Conservation (phyloP, 2,888 invertebrate species). For the Mesorhabditis spiculigera region DNA sequence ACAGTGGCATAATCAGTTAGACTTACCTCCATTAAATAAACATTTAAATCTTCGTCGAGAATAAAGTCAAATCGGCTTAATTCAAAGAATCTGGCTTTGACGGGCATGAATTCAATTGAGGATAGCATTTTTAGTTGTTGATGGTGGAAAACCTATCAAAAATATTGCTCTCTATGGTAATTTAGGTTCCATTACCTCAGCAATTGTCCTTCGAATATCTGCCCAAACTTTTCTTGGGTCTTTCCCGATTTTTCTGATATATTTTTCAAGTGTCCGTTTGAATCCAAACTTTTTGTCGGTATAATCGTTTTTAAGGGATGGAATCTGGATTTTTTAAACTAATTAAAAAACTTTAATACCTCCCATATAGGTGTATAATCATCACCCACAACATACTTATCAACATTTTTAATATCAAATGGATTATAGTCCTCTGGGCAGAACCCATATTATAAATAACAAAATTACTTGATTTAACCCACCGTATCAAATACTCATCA, state of each 20-base stretch:
- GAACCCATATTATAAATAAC: conserved; percentile 67
- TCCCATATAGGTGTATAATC: conserved; percentile 92
- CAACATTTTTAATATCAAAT: conserved; percentile 74
- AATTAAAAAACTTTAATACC: conserved; percentile 64
- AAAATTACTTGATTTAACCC: not conserved
- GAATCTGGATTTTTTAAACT: conserved; percentile 57
- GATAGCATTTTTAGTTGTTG: conserved; percentile 45
- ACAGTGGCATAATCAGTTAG: not conserved
- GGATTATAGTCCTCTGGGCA: conserved; percentile 85
- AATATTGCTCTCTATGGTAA: not conserved
- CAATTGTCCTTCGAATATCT: conserved; percentile 76
- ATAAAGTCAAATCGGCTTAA: conserved; percentile 90
- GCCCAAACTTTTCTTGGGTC: conserved; percentile 76
- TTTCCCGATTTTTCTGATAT: conserved; percentile 65
- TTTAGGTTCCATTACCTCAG: conserved; percentile 63
- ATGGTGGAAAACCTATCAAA: conserved; percentile 58
- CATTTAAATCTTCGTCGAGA: conserved; percentile 79
- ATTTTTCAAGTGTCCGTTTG: conserved; percentile 81
- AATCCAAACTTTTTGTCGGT: conserved; percentile 71
- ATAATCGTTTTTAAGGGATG: conserved; percentile 60
- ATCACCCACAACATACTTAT: conserved; percentile 90
- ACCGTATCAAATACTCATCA: conserved; percentile 84
- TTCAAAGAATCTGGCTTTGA: conserved; percentile 74
- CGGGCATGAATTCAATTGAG: conserved; percentile 14
- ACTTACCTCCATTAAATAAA: conserved; percentile 77